Percentiles rank a stretch among this genome's conserved stretches.
These are phyloP conservation scores for Rafetus swinhoei DNA, from an alignment of 2,113 vertebrate species.

Conservation along the genomic window DNA sequence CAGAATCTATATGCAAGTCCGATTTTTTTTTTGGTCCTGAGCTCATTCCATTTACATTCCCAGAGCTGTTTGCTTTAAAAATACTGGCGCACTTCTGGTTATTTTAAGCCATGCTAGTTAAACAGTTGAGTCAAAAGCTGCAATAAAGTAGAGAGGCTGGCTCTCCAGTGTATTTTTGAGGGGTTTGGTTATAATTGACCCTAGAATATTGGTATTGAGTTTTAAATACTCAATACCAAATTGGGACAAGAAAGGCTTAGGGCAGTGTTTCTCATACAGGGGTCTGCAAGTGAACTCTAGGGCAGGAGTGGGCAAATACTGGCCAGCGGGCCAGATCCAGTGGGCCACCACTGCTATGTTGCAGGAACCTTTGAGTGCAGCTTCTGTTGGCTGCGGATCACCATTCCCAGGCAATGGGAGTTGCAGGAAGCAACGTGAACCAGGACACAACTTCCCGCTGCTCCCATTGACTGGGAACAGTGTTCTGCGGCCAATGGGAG, in stretches of 20 bases:
- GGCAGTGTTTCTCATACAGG: neutral
- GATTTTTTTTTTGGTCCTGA: neutral
- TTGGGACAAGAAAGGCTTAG: neutral
- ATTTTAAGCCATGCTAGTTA: slow-evolving; percentile 8
- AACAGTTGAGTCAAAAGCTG: neutral
- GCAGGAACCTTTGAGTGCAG: no score
- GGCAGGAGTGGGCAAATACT: no score
- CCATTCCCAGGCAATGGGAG: no score
- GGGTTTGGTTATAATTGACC: neutral
- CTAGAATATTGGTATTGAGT: neutral
- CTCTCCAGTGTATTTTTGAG: neutral
- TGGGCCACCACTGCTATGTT: no score
- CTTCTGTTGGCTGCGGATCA: no score
- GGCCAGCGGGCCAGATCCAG: no score
- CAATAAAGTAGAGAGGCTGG: neutral
- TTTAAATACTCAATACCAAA: neutral
- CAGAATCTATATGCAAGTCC: neutral
- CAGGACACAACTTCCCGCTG: no score
- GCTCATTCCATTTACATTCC: neutral
- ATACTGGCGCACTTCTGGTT: neutral
- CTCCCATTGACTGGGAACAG: no score
- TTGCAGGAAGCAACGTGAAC: no score
- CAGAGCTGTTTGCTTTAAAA: neutral
- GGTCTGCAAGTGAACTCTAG: no score
- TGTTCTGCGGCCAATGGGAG: no score